Evolutionary conservation across 2,888 invertebrate genomes (phyloP).

Genomic region (Conomelus anceps): DNA sequence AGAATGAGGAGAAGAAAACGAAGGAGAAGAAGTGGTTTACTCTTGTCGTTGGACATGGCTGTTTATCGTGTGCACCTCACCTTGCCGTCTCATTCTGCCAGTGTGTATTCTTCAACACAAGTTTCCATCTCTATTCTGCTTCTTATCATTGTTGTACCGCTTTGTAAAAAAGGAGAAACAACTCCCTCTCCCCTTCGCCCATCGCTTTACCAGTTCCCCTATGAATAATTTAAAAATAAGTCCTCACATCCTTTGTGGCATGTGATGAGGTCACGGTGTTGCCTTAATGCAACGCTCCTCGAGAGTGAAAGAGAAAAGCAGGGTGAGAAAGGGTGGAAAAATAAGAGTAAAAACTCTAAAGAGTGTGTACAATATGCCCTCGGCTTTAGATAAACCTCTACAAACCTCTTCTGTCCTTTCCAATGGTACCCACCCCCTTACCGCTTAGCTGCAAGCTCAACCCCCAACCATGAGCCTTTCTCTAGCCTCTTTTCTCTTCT

Average conservation of each 20-base stretch:
- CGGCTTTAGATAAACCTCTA: background rate
- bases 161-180: background rate
- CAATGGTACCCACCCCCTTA: background rate
- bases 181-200: background rate
- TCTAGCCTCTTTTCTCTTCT: background rate
- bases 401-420: background rate
- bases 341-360: background rate
- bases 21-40: background rate
- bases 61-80: background rate
- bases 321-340: too few relatives aligned
- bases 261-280: conserved; percentile 2
- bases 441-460: background rate
- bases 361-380: background rate
- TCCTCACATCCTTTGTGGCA: conserved; percentile 1
- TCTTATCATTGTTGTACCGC: background rate
- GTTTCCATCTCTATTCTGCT: background rate
- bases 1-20: background rate
- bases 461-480: background rate
- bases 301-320: background rate
- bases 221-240: conserved; percentile 13
- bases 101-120: background rate
- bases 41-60: background rate
- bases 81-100: background rate
- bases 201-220: background rate
- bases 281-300: background rate